Base-by-base conservation (phyloP, 1,140 invertebrate genomes). In the Berghia stephanieae region DNA sequence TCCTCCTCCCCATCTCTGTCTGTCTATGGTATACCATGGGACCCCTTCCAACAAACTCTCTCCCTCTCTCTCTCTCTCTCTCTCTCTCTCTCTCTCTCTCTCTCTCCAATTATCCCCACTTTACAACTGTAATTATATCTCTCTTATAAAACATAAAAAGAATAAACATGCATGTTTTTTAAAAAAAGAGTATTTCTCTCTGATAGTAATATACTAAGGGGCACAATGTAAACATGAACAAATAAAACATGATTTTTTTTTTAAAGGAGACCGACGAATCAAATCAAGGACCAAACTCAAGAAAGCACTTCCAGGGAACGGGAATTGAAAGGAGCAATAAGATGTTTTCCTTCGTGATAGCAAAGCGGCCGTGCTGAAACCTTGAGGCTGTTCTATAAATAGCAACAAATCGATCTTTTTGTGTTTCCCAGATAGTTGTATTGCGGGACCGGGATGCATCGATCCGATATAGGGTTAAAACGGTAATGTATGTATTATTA, bases 1-100 rank as follows among this genome's bases (percentile, higher is more conserved):
- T n/a, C 10, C 46, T n/a, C n/a, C 46, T 10, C 10, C n/a, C 10
- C 10, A n/a, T 49, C n/a, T 49, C 46, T n/a, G 46, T 10, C 10
- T 49, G 46, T n/a, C n/a, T 49, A 49, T 10, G 10, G 46, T 10
- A 49, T 49, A n/a, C n/a, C 10, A 49, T 49, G 46, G 46, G 46
- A 49, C 10, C n/a, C 46, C 46, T 10, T n/a, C 10, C 10, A 10
- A 10, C 46, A 49, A 49, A 10, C 46, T 49, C 10, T 49, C 46
- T 13, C 10, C 10, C n/a, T 49, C 46, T 49, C 46, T 49, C 10
- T 49, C n/a, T n/a, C 46, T 49, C n/a, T 49, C 46, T 49, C 10
- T n/a, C n/a, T 49, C 46, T 49, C 46, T 49, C n/a, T n/a, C 46
- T 49, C 46, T 49, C 46, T 49, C 46, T 49, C 46, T 49, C 46